Evolutionary conservation across 1,140 invertebrate genomes (phyloP), one percentile per base, ranked within the genome.

Genomic region (Probaryconus sp.): DNA sequence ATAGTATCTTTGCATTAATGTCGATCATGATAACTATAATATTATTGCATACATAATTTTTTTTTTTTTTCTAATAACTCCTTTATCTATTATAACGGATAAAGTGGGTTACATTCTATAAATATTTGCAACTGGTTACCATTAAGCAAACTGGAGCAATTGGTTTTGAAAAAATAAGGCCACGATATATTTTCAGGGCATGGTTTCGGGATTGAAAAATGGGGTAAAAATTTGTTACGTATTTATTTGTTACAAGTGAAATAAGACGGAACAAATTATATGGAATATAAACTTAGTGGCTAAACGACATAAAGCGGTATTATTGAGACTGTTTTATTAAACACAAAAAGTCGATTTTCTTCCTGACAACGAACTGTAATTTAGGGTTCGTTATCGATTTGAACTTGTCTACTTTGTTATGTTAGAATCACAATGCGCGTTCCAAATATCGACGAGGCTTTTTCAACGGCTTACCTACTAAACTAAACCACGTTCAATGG

Each of bases 351-450:
- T 37, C 53, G 24, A 1, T 20, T n/a, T 18, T 45, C 48, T 28
- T 55, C 43, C 26, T 10, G 24, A 20, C 42, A 55, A 31, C 61
- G 37, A 65, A 31, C 63, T 30, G 35, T 40, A 37, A 58, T 68
- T 58, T 58, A 20, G 50, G 48, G 63, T 56, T 68, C 33, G 37
- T 68, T 58, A 58, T 58, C 53, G 64, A 68, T 58, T 37, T 31
- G 53, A 35, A 68, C 64, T 42, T 58, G 33, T 17, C 45, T 43
- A 37, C 28, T 30, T 7, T 4, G 21, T 24, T 7, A 7, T 7
- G 21, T 24, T 24, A 14, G 53, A 51, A 35, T 51, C 37, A 40
- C 33, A 45, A 50, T 21, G 40, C 51, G n/a, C 26, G 24, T 42
- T 42, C 11, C 24, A 28, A 20, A 55, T 64, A 21, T 55, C 33